phyloP scores from a whole-genome alignment of 2,113 vertebrate species.

The Pleuronectes platessa region DNA sequence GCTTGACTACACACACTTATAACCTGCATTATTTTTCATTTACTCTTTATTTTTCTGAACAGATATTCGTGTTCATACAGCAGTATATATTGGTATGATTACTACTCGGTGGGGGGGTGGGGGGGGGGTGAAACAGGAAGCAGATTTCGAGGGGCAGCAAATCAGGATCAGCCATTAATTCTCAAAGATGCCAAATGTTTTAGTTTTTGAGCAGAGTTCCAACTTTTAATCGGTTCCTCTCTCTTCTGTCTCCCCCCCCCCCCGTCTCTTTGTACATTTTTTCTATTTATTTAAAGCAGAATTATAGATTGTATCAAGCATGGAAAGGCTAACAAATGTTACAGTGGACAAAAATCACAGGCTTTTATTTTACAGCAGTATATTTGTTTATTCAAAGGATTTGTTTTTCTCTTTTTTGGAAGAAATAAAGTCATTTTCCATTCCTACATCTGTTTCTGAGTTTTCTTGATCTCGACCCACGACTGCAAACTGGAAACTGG shows the following conservation, averaged over 20 bases:
- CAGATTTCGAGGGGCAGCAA: constrained; percentile 36
- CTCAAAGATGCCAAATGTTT: constrained; percentile 79
- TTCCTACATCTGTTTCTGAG: constrained; percentile 60
- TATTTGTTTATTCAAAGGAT: constrained; percentile 76
- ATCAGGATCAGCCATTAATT: constrained; percentile 68
- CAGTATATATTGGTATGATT: constrained; percentile 64
- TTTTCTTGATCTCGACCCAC: background rate
- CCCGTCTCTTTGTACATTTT: constrained; percentile 76
- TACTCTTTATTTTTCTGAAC: constrained; percentile 59
- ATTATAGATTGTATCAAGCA: constrained; percentile 82
- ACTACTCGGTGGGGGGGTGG: background rate
- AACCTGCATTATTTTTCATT: constrained; percentile 57
- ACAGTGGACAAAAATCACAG: constrained; percentile 68
- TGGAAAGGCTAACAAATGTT: constrained; percentile 72
- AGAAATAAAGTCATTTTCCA: constrained; percentile 85
- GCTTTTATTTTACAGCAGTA: constrained; percentile 81
- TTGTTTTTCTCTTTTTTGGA: constrained; percentile 74
- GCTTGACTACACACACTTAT: constrained; percentile 60
- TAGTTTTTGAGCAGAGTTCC: constrained; percentile 41
- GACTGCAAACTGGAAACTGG: no score
- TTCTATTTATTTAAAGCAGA: constrained; percentile 86
- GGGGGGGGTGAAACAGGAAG: constrained; percentile 39
- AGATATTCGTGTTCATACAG: constrained; percentile 66
- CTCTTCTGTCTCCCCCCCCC: constrained; percentile 38
- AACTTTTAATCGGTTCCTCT: constrained; percentile 44